Conservation (phyloP, 2,888 invertebrate genomes). For the Cecidostiba fungosa region DNA sequence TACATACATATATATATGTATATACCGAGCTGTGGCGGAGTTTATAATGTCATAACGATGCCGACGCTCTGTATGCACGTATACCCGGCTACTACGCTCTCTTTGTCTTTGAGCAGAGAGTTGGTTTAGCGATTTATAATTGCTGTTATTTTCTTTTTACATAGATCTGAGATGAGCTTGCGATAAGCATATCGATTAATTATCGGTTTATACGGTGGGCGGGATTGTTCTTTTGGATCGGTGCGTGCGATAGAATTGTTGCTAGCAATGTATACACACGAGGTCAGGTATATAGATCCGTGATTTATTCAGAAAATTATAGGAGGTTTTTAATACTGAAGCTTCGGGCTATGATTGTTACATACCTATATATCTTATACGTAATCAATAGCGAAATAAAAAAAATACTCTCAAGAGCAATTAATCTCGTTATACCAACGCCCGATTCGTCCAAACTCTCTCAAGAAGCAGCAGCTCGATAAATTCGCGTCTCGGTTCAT, state of each 20-base stretch:
- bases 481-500: constrained; percentile 10
- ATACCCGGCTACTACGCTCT: neutral
- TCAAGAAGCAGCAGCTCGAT: neutral
- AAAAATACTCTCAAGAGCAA: neutral
- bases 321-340: neutral
- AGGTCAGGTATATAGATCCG: neutral
- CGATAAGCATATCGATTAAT: neutral
- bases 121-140: constrained; percentile 30
- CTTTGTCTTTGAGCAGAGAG: constrained; percentile 13
- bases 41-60: constrained; percentile 49
- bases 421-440: neutral
- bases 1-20: neutral
- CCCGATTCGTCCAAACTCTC: neutral
- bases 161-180: neutral
- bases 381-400: too few species aligned
- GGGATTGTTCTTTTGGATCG: neutral
- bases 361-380: too few species aligned
- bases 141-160: neutral
- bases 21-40: neutral
- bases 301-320: neutral
- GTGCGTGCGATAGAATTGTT: neutral
- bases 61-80: neutral
- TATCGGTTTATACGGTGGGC: neutral
- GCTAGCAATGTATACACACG: neutral
- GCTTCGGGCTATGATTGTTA: neutral